Conservation (phyloP, 2,113 vertebrate species). For the Anolis carolinensis region DNA sequence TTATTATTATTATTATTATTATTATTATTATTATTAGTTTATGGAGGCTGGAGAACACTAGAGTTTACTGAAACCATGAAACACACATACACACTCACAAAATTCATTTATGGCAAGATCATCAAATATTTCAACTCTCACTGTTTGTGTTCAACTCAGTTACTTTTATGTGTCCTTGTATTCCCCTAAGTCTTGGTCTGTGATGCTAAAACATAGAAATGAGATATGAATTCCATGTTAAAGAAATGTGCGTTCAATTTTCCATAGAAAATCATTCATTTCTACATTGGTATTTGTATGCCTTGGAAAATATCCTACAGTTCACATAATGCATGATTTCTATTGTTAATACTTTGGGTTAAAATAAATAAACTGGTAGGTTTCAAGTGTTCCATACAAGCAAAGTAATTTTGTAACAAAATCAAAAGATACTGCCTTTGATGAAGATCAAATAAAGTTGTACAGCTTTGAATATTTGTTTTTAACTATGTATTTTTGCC, state of each 20-base stretch:
- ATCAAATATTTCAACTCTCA: background rate
- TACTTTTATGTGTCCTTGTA: background rate
- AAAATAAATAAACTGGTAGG: background rate
- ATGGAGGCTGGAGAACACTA: too few relatives aligned
- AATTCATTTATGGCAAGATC: too few relatives aligned
- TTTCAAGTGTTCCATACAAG: background rate
- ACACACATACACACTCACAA: too few relatives aligned
- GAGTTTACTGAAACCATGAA: too few relatives aligned
- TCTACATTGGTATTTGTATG: too few relatives aligned
- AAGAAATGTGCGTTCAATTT: too few relatives aligned
- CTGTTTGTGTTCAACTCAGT: background rate
- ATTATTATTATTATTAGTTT: too few relatives aligned
- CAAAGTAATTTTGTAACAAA: background rate
- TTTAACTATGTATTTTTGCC: background rate
- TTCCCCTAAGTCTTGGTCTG: background rate
- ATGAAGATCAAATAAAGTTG: background rate
- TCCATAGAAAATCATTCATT: too few relatives aligned
- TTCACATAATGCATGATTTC: too few relatives aligned
- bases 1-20: too few relatives aligned
- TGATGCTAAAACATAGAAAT: background rate
- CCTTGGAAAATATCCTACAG: too few relatives aligned
- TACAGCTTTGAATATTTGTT: background rate
- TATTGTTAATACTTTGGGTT: too few relatives aligned
- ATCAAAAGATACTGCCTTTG: background rate
- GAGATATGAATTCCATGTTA: background rate